These are phyloP conservation scores for Drosophila ficusphila DNA, from an alignment of 1,140 invertebrate genomes.

Conservation along the genomic window DNA sequence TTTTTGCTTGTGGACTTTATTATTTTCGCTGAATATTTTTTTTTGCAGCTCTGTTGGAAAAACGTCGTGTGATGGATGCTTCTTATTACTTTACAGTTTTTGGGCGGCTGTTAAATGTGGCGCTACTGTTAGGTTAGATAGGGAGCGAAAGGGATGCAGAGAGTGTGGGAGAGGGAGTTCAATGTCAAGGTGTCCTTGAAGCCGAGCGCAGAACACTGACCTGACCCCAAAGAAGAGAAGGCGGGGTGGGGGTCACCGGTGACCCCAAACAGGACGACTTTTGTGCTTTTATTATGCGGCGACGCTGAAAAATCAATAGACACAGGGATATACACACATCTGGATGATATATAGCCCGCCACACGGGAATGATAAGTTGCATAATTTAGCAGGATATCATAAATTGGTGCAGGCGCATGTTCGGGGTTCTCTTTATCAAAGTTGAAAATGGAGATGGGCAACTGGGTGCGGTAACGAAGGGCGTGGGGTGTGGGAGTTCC, in stretches of 20 bases:
- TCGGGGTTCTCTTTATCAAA: constrained; percentile 31
- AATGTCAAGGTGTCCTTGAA: constrained; percentile 74
- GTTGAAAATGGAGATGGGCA: constrained; percentile 1
- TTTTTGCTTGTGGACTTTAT: constrained; percentile 20
- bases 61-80: constrained; percentile 38
- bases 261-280: constrained; percentile 3
- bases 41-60: constrained; percentile 41
- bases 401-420: constrained; percentile 46
- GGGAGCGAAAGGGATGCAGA: background rate
- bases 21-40: no score
- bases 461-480: background rate
- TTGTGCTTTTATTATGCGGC: constrained; percentile 26
- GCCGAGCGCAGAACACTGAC: constrained; percentile 44
- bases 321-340: constrained; percentile 43
- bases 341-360: constrained; percentile 24
- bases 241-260: background rate
- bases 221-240: constrained; percentile 49
- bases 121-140: constrained; percentile 15
- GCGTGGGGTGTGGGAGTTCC: background rate
- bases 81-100: constrained; percentile 33
- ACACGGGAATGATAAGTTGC: constrained; percentile 69
- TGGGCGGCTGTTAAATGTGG: constrained; percentile 45
- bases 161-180: background rate
- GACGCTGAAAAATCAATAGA: constrained; percentile 63
- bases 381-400: constrained; percentile 78